Base-by-base conservation (phyloP, 1,140 invertebrate species). In the Apis cerana region DNA sequence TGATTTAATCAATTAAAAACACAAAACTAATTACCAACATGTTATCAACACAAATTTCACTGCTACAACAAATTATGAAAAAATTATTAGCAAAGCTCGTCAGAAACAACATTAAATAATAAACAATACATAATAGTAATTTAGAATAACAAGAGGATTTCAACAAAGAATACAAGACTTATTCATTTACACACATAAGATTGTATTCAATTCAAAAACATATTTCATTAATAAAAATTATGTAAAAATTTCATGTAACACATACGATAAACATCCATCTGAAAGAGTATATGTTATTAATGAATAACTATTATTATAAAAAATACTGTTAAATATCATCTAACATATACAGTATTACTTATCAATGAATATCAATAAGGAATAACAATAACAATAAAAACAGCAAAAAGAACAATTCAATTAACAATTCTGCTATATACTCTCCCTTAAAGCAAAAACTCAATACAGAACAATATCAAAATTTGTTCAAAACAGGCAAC, bases 71-170 rank as follows among this genome's bases (percentile, higher is more conserved):
- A 59, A 59, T 68, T 43, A 59, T 78, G 56, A 50, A 50, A 9
- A 50, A 78, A 50, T 21, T 59, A 68, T 21, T 78, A 68, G 23
- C 9, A 68, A 64, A 43, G 23, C 19, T 69, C 19, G 48, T 75
- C 59, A 13, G 48, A 4, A 75, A 1, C 3, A 23, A 75, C 3
- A 11, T 58, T 12, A 27, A 62, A 79, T 61, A 61, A 50, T 69
- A 17, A 2, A 64, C 21, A 23, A 8, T n/a, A n/a, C 11, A 80
- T 54, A 71, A 33, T 70, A 64, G 50, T 21, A 10, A 1, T 23
- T 1, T 80, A 59, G 27, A 72, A 80, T 9, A 59, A 54, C 5
- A 74, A 80, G 7, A 48, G 52, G 7, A 43, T 23, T 72, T 5
- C 7, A 52, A 48, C 17, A 80, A 50, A 59, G 52, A 65, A 1